Evolutionary conservation across 2,888 invertebrate species (phyloP).

Genomic region (Diabrotica balteata): DNA sequence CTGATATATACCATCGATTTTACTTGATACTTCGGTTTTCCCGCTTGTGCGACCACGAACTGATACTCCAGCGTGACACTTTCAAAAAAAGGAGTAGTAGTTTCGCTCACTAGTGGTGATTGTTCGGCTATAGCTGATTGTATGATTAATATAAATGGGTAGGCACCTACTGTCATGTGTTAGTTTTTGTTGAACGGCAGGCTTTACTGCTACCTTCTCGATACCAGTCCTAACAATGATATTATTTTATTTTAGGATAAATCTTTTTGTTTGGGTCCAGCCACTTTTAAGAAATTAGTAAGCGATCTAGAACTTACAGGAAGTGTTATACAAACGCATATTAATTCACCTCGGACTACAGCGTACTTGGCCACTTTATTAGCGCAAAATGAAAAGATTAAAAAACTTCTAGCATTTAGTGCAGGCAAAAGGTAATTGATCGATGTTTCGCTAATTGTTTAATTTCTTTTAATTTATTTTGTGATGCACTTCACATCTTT

Average conservation of each 20-base stretch:
- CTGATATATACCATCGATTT: too few species aligned
- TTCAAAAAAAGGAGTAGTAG: too few species aligned
- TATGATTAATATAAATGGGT: too few species aligned
- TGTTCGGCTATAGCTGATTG: too few species aligned
- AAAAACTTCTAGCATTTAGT: conserved; percentile 69
- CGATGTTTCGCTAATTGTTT: background rate
- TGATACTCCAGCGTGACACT: too few species aligned
- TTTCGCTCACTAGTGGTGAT: too few species aligned
- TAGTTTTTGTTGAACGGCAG: too few species aligned
- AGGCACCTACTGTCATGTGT: too few species aligned
- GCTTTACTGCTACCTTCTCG: too few species aligned
- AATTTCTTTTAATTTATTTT: background rate
- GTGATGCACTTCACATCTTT: background rate
- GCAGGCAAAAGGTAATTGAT: conserved; percentile 62
- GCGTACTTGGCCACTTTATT: conserved; percentile 78
- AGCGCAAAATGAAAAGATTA: conserved; percentile 66
- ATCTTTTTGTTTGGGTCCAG: conserved; percentile 82
- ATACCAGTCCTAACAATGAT: too few species aligned
- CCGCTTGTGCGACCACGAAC: too few species aligned
- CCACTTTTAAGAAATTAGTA: conserved; percentile 75
- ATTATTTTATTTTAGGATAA: conserved; percentile 67
- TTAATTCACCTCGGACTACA: conserved; percentile 79
- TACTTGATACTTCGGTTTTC: too few species aligned
- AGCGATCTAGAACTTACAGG: conserved; percentile 72
- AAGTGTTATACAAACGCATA: conserved; percentile 79